Conservation (phyloP, 92 coral and sea anemone genomes). For the Heliopora coerulea region DNA sequence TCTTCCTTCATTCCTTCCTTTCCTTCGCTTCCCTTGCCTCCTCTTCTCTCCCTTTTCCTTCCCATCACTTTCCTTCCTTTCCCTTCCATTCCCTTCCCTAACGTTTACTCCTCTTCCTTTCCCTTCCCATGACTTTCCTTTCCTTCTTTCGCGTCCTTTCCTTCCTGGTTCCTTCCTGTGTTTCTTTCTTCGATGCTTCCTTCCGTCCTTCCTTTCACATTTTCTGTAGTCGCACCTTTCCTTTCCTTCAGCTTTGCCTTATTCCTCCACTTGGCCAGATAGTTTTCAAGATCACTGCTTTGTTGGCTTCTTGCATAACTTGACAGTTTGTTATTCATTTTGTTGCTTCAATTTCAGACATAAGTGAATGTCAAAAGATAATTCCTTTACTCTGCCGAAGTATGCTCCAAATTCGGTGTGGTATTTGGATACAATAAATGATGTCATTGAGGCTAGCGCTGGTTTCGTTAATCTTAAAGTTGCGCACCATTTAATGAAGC, state of each 20-base stretch:
- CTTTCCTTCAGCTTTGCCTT: not conserved
- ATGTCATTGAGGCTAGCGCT: conserved; percentile 78
- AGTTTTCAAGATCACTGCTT: too few species aligned
- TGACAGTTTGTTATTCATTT: too few species aligned
- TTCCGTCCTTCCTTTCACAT: not conserved
- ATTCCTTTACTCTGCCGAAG: conserved; percentile 40
- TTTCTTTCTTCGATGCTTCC: not conserved
- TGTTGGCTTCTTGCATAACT: too few species aligned
- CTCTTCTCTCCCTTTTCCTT: not conserved
- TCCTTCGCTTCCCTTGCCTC: not conserved
- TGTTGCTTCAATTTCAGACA: too few species aligned
- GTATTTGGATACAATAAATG: conserved; percentile 94
- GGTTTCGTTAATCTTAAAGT: conserved; percentile 68
- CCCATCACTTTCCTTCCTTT: not conserved
- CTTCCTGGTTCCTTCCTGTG: not conserved
- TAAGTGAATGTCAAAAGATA: too few species aligned
- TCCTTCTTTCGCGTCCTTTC: not conserved
- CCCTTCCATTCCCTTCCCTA: too few species aligned
- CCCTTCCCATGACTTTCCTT: not conserved
- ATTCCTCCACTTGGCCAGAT: not conserved
- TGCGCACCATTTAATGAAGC: conserved; percentile 77
- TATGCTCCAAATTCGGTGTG: conserved; percentile 92
- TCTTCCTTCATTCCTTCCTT: not conserved
- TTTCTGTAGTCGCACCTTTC: not conserved
- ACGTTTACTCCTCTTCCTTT: not conserved